phyloP scores from a whole-genome alignment of 2,888 invertebrate species.

The Melanchra persicariae region DNA sequence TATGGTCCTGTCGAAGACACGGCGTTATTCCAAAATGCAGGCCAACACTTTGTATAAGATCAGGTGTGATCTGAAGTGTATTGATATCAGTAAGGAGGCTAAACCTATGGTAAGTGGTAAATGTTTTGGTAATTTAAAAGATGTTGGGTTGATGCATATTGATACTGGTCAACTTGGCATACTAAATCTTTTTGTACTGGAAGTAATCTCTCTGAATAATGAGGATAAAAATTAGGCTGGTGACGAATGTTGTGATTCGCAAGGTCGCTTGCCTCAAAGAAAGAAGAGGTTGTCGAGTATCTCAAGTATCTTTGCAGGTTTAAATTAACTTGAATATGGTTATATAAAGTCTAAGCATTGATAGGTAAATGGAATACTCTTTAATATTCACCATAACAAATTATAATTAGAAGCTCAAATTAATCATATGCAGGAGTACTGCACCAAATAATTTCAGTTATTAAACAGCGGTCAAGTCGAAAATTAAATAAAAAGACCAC shows the following conservation, averaged over 20 bases:
- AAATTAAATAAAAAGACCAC: background rate
- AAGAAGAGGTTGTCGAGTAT: background rate
- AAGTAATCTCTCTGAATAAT: background rate
- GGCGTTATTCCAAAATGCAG: conserved; percentile 83
- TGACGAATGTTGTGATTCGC: background rate
- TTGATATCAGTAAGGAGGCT: conserved; percentile 81
- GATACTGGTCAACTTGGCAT: background rate
- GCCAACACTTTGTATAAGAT: conserved; percentile 90
- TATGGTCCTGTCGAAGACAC: conserved; percentile 75
- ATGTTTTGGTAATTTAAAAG: background rate
- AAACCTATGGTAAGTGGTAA: conserved; percentile 80
- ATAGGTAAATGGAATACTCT: background rate
- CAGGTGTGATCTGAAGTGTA: conserved; percentile 91
- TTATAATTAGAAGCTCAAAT: background rate
- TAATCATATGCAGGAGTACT: background rate
- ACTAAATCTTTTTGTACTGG: background rate
- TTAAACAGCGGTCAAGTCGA: background rate
- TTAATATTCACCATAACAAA: background rate
- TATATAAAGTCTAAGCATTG: background rate
- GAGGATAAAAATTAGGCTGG: background rate
- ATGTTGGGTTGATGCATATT: background rate
- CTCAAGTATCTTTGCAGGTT: background rate
- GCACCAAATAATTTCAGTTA: background rate
- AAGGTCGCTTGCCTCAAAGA: background rate
- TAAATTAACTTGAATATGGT: background rate